phyloP scores from a whole-genome alignment of 2,113 vertebrate species.

The Thunnus thynnus region DNA sequence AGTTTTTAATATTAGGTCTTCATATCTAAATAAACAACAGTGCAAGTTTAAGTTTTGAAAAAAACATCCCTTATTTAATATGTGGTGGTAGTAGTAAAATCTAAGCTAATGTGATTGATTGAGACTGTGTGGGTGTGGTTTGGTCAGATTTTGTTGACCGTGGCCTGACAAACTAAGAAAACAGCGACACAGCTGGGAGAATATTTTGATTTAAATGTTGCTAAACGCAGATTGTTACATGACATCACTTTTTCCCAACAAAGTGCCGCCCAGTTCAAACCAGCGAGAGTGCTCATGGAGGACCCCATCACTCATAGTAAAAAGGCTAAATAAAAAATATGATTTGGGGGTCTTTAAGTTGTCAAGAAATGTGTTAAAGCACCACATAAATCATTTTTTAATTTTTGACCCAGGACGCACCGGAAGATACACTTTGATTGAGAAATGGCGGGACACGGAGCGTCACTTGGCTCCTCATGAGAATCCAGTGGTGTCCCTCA shows the following conservation, averaged over 20 bases:
- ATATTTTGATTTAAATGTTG: neutral
- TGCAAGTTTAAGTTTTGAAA: no score
- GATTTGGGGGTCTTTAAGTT: no score
- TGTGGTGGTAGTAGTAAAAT: no score
- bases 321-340: no score
- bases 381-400: neutral
- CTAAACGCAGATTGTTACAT: neutral
- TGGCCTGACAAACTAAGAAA: neutral
- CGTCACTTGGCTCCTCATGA: slow-evolving; percentile 93
- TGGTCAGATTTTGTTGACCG: neutral
- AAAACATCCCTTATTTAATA: no score
- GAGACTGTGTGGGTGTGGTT: neutral
- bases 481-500: slow-evolving; percentile 94
- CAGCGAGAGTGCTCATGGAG: no score
- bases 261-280: no score
- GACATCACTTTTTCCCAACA: neutral
- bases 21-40: no score
- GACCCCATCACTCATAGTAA: no score
- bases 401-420: slow-evolving; percentile 88
- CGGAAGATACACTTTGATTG: slow-evolving; percentile 94
- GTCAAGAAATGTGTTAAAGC: no score
- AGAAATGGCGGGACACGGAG: slow-evolving; percentile 96
- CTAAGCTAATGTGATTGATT: no score
- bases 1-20: no score
- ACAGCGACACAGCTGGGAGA: neutral